These are phyloP conservation scores for Pocillopora meandrina DNA, from an alignment of 92 coral and sea anemone species.

Conservation along the genomic window DNA sequence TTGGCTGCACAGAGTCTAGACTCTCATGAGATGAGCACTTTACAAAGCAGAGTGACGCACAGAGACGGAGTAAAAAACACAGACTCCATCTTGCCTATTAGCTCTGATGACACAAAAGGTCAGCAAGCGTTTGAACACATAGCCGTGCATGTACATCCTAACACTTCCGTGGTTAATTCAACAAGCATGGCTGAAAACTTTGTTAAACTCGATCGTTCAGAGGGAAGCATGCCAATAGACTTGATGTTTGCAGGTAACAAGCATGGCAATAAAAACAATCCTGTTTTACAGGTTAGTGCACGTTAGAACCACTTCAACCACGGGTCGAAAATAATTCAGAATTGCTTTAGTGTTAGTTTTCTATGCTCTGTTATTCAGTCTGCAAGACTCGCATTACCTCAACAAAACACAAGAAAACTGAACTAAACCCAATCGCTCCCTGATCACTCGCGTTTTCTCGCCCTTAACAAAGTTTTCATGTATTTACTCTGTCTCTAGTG, in stretches of 20 bases:
- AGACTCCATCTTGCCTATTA: not conserved
- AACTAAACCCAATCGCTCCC: no score
- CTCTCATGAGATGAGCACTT: not conserved
- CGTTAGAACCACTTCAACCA: not conserved
- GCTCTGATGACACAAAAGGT: conserved; percentile 4
- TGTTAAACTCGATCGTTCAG: not conserved
- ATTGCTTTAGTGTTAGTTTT: no score
- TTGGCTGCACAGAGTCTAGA: conserved; percentile 1
- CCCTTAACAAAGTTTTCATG: no score
- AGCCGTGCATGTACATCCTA: not conserved
- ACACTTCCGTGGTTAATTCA: not conserved
- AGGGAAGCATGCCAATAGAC: conserved; percentile 14
- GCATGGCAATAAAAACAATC: conserved; percentile 16
- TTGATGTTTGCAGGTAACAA: conserved; percentile 9
- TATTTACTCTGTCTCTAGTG: no score
- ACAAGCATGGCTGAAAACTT: not conserved
- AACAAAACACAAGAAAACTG: no score
- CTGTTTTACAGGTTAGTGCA: conserved; percentile 21
- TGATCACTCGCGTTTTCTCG: no score
- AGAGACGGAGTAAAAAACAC: not conserved
- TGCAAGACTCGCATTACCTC: no score
- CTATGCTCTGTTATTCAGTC: no score
- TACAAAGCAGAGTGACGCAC: not conserved
- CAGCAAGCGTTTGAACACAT: conserved; percentile 11
- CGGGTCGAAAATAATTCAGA: not conserved